A percentile compares a stretch with the other conserved stretches of the same genome.
These are phyloP conservation scores for Vireo altiloquus DNA, from an alignment of 2,113 vertebrate species.

Conservation along the genomic window DNA sequence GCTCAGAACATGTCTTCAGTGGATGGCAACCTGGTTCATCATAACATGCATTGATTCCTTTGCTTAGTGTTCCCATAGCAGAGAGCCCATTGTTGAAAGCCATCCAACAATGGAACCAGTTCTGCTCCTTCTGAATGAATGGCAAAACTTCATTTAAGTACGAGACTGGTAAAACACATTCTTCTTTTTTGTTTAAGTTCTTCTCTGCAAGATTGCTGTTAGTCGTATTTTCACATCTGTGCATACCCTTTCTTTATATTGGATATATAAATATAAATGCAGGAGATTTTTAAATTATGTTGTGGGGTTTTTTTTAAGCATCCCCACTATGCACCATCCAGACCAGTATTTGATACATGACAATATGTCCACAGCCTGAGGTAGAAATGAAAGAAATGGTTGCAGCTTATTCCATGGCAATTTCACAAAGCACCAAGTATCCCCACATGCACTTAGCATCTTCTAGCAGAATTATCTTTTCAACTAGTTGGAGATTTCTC, in stretches of 20 bases:
- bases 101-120: neutral
- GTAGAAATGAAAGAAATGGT: neutral
- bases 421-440: neutral
- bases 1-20: neutral
- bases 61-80: neutral
- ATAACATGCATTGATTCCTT: neutral
- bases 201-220: neutral
- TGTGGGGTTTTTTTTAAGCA: neutral
- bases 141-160: neutral
- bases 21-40: neutral
- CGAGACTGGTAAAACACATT: neutral
- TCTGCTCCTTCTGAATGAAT: slow-evolving; percentile 29
- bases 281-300: neutral
- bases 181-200: neutral
- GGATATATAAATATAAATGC: too few species aligned
- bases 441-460: neutral
- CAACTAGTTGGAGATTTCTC: neutral
- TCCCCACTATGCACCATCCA: neutral
- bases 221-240: neutral
- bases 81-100: neutral
- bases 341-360: neutral
- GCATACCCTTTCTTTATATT: neutral
- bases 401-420: neutral
- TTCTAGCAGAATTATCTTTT: neutral
- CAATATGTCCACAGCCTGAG: neutral